A percentile compares a stretch with the other conserved stretches of the same genome.
Evolutionary conservation across 2,888 invertebrate species (phyloP).

Genomic region (Lasiommata megera): DNA sequence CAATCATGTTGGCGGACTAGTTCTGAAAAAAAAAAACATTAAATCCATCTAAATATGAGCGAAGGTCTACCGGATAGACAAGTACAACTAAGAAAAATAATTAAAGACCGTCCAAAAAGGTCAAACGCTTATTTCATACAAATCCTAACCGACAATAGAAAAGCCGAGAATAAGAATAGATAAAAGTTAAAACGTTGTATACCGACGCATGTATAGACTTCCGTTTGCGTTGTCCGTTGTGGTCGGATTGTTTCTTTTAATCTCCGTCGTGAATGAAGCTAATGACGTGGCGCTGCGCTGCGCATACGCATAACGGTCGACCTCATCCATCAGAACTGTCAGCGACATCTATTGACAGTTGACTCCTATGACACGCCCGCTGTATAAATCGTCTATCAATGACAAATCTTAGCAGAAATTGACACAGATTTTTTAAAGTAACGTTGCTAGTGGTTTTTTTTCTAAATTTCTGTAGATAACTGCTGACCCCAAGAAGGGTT

Average conservation of each 20-base stretch:
- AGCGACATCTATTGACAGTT: slow-evolving; percentile 77
- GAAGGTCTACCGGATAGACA: too few relatives aligned
- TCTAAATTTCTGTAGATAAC: too few relatives aligned
- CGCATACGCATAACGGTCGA: slow-evolving; percentile 63
- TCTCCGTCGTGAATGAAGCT: slow-evolving; percentile 66
- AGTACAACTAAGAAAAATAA: background rate
- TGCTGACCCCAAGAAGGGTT: too few relatives aligned
- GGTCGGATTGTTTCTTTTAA: slow-evolving; percentile 73
- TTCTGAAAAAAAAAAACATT: too few relatives aligned
- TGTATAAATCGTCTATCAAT: slow-evolving; percentile 23
- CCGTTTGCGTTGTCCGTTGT: slow-evolving; percentile 61
- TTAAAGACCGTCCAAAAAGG: background rate
- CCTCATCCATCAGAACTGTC: slow-evolving; percentile 76
- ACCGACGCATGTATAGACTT: slow-evolving; percentile 60
- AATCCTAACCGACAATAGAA: slow-evolving; percentile 30
- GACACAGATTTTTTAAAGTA: background rate
- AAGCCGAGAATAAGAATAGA: slow-evolving; percentile 35
- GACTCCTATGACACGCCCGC: slow-evolving; percentile 64
- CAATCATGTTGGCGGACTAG: too few relatives aligned
- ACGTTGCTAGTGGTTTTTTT: too few relatives aligned
- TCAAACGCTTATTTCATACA: background rate
- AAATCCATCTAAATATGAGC: too few relatives aligned
- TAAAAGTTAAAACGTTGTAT: slow-evolving; percentile 46
- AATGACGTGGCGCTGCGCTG: slow-evolving; percentile 52
- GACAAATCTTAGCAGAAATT: slow-evolving; percentile 11